Evolutionary conservation across 1,140 invertebrate species (phyloP).

Genomic region (Eupeodes corollae): DNA sequence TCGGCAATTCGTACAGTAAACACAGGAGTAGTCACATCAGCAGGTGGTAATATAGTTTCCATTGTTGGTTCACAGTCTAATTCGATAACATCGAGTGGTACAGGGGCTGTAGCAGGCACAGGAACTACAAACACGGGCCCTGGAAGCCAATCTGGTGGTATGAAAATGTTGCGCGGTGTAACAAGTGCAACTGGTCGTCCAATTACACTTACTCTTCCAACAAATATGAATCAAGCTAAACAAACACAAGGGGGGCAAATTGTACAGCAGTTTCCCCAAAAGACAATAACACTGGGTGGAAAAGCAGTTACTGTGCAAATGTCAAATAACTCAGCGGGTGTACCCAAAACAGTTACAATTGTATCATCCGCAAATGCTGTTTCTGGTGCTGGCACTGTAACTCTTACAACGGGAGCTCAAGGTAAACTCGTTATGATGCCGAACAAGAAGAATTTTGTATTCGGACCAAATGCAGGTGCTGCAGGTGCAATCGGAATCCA

Average conservation of each 20-base stretch:
- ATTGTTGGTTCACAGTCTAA: conserved; percentile 18
- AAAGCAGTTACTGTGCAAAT: conserved; percentile 58
- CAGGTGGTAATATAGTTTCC: conserved; percentile 28
- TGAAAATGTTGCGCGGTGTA: conserved; percentile 54
- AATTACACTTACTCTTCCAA: conserved; percentile 57
- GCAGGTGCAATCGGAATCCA: conserved; percentile 3
- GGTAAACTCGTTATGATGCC: conserved; percentile 35
- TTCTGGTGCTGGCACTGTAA: conserved; percentile 30
- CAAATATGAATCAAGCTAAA: conserved; percentile 13
- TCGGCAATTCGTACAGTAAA: conserved; percentile 45
- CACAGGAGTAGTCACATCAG: conserved; percentile 37
- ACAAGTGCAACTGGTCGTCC: conserved; percentile 45
- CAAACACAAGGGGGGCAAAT: conserved; percentile 2
- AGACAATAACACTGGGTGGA: conserved; percentile 52
- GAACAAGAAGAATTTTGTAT: conserved; percentile 32
- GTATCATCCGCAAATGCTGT: conserved; percentile 40
- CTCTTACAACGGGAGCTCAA: not conserved
- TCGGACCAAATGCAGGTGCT: conserved; percentile 20
- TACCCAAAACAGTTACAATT: conserved; percentile 34
- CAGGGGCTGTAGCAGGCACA: conserved; percentile 15
- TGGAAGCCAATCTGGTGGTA: conserved; percentile 38
- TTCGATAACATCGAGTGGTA: conserved; percentile 8
- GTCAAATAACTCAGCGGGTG: conserved; percentile 33
- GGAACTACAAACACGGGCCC: conserved; percentile 31
- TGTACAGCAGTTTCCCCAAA: conserved; percentile 32